Evolutionary conservation across 2,888 invertebrate species (phyloP).

Genomic region (Microctonus aethiopoides): DNA sequence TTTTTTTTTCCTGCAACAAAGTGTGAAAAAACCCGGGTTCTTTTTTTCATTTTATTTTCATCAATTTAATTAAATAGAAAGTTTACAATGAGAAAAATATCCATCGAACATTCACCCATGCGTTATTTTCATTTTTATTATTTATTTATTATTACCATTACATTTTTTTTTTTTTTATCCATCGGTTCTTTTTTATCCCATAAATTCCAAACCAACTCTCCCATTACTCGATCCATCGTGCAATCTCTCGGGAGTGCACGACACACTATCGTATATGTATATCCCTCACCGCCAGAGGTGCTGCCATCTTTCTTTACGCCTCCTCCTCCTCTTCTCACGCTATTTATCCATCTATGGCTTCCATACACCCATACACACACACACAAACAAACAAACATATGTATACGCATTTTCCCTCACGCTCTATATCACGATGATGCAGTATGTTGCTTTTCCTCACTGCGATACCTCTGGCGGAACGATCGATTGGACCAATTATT

Average conservation of each 20-base stretch:
- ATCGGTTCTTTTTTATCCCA: background rate
- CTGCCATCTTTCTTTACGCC: background rate
- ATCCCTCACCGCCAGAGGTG: background rate
- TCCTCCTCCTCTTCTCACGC: background rate
- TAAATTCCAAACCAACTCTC: background rate
- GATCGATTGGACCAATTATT: conserved; percentile 15
- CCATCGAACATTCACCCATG: conserved; percentile 12
- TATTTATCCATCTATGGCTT: background rate
- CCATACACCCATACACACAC: background rate
- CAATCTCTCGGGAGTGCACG: conserved; percentile 1
- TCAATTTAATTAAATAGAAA: conserved; percentile 50
- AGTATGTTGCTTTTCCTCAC: background rate
- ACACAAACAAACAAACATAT: no score
- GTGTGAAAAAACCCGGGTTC: conserved; percentile 66
- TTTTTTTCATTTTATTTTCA: conserved; percentile 58
- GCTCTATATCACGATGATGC: background rate
- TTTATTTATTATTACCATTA: conserved; percentile 3
- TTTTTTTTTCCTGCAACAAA: conserved; percentile 15
- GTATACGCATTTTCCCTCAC: background rate
- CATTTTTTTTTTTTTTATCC: background rate
- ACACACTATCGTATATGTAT: conserved; percentile 7
- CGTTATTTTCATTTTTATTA: conserved; percentile 16
- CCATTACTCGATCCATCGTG: conserved; percentile 8
- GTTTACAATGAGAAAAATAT: conserved; percentile 36
- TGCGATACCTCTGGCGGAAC: background rate